Conservation (phyloP, 2,888 invertebrate species). For the Macaria liturata region DNA sequence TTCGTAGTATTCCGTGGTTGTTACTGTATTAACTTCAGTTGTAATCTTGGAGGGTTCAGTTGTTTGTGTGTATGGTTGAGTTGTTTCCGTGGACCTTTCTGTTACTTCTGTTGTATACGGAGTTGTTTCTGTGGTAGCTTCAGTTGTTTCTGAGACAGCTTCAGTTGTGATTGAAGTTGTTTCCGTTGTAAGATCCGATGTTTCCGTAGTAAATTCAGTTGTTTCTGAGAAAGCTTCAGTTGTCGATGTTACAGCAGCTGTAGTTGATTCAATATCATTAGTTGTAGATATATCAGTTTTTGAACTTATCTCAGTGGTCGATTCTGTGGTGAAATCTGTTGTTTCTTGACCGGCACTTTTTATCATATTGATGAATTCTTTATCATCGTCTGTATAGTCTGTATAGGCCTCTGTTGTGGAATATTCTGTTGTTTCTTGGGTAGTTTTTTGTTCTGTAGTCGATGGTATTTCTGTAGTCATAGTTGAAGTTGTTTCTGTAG, state of each 20-base stretch:
- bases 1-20: too few relatives aligned
- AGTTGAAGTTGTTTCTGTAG: background rate
- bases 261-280: background rate
- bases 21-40: too few relatives aligned
- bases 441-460: background rate
- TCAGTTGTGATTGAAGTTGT: background rate
- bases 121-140: constrained; percentile 2
- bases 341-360: background rate
- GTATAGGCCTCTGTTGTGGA: background rate
- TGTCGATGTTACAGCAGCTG: background rate
- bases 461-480: background rate
- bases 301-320: background rate
- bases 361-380: too few relatives aligned
- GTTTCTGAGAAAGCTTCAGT: background rate
- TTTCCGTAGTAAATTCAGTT: background rate
- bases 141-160: background rate
- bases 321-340: background rate
- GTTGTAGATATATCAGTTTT: constrained; percentile 1
- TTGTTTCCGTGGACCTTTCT: background rate
- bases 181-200: background rate
- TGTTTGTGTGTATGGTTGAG: background rate
- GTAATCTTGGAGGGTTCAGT: background rate
- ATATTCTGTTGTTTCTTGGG: background rate
- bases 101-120: background rate
- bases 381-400: too few relatives aligned